phyloP scores from a whole-genome alignment of 2,113 vertebrate species.

The Mus musculus region DNA sequence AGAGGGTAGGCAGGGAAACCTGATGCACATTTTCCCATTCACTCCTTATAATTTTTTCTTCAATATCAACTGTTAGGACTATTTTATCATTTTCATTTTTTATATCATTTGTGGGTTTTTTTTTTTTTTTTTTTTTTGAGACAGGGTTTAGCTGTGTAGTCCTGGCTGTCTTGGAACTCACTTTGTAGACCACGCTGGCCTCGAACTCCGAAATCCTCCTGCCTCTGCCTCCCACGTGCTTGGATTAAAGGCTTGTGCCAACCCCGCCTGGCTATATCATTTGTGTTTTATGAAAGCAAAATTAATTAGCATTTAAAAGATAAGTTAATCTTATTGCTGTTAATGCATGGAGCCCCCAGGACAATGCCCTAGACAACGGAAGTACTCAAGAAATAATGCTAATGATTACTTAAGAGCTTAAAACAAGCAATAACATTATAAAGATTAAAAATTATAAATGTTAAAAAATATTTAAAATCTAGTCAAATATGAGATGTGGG shows the following conservation, averaged over 20 bases:
- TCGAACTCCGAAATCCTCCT: too few relatives aligned
- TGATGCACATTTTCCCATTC: too few relatives aligned
- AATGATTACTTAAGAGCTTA: background rate
- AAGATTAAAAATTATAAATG: background rate
- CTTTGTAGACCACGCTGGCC: too few relatives aligned
- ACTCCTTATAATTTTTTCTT: background rate
- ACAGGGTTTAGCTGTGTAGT: too few relatives aligned
- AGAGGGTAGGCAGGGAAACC: too few relatives aligned
- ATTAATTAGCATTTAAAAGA: conserved; percentile 8
- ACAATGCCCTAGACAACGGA: background rate
- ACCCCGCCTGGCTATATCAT: background rate
- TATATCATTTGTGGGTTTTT: too few relatives aligned
- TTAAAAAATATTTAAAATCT: background rate
- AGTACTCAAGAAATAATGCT: background rate
- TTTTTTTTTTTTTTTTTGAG: too few relatives aligned
- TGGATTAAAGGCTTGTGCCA: too few relatives aligned
- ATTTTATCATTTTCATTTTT: too few relatives aligned
- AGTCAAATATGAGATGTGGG: background rate
- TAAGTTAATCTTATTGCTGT: background rate
- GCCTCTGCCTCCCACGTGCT: too few relatives aligned
- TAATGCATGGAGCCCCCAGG: background rate
- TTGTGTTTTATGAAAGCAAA: conserved; percentile 10
- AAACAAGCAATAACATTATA: background rate
- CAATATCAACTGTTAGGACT: background rate
- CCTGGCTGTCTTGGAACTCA: too few relatives aligned